Percentiles rank a stretch among this genome's conserved stretches.
Conservation (phyloP, 1,140 invertebrate species). For the Dinothrombium tinctorium region DNA sequence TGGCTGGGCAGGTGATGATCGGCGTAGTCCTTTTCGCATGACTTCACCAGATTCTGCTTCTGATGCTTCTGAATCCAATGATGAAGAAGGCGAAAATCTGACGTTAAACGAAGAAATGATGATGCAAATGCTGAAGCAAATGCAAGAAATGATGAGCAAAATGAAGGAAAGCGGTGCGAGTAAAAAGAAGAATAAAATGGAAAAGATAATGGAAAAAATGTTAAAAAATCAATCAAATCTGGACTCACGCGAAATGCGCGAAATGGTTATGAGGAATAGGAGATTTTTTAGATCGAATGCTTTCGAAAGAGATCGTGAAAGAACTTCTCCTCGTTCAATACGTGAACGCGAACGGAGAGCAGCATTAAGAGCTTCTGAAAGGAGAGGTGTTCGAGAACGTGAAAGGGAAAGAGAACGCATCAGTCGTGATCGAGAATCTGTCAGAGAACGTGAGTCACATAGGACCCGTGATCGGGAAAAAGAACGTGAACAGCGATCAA, state of each 20-base stretch:
- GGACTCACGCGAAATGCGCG: background rate
- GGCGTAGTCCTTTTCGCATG: background rate
- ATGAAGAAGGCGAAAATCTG: background rate
- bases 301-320: background rate
- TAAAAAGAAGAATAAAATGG: background rate
- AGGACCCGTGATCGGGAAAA: background rate
- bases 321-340: background rate
- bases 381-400: background rate
- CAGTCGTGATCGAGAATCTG: background rate
- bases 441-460: too few species aligned
- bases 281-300: background rate
- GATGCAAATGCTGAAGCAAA: slow-evolving; percentile 2
- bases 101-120: slow-evolving; percentile 1
- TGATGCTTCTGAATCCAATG: background rate
- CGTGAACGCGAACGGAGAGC: background rate
- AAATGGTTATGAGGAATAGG: background rate
- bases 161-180: background rate
- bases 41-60: background rate
- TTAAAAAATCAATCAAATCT: background rate
- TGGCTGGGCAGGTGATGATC: background rate
- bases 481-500: slow-evolving; percentile 6
- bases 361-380: background rate
- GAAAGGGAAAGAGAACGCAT: background rate
- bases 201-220: background rate
- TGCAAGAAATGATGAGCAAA: background rate